Base-by-base conservation (phyloP, 2,888 invertebrate species). In the Andrena camellia region DNA sequence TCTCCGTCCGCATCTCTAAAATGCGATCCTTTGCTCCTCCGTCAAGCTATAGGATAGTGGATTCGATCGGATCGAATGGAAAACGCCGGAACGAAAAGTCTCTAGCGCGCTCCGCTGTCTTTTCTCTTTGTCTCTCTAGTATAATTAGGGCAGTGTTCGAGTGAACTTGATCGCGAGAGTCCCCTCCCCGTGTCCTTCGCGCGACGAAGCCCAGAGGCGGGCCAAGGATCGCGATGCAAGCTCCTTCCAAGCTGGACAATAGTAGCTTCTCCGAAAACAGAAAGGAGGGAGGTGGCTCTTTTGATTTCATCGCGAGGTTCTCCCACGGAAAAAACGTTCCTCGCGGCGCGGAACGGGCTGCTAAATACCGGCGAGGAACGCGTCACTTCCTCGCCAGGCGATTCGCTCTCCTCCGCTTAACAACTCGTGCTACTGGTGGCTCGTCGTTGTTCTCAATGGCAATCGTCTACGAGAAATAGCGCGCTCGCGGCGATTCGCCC, bases 381-480 rank as follows among this genome's bases (percentile, higher is more conserved):
- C 62, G 33, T 52, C 57, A 62, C 54, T 50, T 57, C 63, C 70
- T 70, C 50, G 31, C n/a, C 10, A 17, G 13, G 13, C 70, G 52
- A 77, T 17, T 42, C 35, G 62, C 29, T 48, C 48, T 35, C 68
- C 33, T 31, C 57, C 26, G 63, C 29, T 17, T 1, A 31, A 13
- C 26, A 13, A 26, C 20, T 26, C n/a, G 31, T 3, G n/a, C 2
- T 60, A 7, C 31, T 60, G 20, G 17, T 7, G 13, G 13, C 5
- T 42, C n/a, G 68, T 86, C 83, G 70, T 81, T 78, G 76, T 85
- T 82, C 60, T 8, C 79, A 78, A 79, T 80, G 82, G 84, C 79
- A 84, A 87, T 74, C 69, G 78, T 59, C 62, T 70, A 71, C 17
- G 69, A 26, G 50, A 78, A 60, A 2, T 17, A 13, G 13, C 52